phyloP scores from a whole-genome alignment of 1,140 invertebrate species.

The Scaptomyza montana region DNA sequence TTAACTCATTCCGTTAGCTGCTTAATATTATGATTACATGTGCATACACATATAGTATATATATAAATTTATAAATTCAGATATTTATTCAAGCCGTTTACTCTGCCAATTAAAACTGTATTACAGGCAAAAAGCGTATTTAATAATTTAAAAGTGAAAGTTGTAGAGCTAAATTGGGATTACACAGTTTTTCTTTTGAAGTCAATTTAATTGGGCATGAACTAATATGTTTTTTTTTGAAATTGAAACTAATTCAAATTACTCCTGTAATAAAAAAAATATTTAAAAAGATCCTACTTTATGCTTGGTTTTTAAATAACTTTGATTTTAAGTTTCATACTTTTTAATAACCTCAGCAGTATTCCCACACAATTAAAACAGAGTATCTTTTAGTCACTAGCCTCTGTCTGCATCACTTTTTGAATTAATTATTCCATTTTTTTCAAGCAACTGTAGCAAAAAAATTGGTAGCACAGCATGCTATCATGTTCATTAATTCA shows the following conservation, averaged over 20 bases:
- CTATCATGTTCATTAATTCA: constrained; percentile 55
- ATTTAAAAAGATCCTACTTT: too few species aligned
- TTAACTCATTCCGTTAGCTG: constrained; percentile 33
- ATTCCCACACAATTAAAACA: background rate
- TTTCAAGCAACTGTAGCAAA: constrained; percentile 1
- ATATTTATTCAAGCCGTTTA: constrained; percentile 31
- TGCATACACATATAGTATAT: too few species aligned
- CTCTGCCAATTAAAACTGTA: constrained; percentile 38
- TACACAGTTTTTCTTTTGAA: too few species aligned
- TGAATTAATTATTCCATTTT: constrained; percentile 20
- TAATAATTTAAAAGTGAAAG: too few species aligned
- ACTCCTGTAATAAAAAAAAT: too few species aligned
- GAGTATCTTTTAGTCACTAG: background rate
- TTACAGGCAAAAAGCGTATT: constrained; percentile 10
- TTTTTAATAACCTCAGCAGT: too few species aligned
- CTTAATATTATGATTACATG: constrained; percentile 53
- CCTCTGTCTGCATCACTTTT: background rate
- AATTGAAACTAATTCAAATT: too few species aligned
- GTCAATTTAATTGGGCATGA: too few species aligned
- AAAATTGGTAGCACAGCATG: constrained; percentile 42
- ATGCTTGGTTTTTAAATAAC: too few species aligned
- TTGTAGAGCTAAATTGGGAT: too few species aligned
- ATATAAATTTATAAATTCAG: constrained; percentile 4
- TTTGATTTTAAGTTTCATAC: too few species aligned
- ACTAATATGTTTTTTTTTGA: too few species aligned